Conservation (phyloP, 2,797 vertebrate species). For the Pangasius mekongensis region DNA sequence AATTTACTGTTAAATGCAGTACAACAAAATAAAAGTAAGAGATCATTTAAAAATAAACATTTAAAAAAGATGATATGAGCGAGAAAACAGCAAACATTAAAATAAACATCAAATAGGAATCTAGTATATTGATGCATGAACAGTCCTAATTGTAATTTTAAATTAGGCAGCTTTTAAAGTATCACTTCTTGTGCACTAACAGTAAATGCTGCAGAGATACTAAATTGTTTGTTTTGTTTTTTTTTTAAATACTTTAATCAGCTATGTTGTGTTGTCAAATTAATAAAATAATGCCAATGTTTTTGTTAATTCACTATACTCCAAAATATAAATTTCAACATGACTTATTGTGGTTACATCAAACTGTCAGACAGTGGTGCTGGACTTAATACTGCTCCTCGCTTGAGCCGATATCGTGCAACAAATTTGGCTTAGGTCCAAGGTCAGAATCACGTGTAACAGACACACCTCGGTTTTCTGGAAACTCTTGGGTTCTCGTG, state of each 20-base stretch:
- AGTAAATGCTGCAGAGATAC: too few species aligned
- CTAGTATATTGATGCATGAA: not conserved
- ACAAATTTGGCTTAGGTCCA: not conserved
- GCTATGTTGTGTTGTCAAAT: not conserved
- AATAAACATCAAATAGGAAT: not conserved
- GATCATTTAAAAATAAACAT: not conserved
- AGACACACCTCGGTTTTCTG: slow-evolving; percentile 5
- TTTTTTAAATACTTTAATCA: not conserved
- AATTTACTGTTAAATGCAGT: too few species aligned
- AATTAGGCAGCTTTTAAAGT: too few species aligned
- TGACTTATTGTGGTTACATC: not conserved
- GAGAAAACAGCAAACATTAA: not conserved
- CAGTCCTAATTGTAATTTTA: not conserved
- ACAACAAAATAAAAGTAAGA: too few species aligned
- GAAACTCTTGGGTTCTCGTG: not conserved
- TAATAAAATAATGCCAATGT: not conserved
- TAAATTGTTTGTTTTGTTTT: too few species aligned
- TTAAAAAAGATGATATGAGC: not conserved
- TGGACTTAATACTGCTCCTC: not conserved
- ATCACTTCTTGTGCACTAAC: too few species aligned
- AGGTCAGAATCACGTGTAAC: not conserved
- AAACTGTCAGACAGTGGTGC: not conserved
- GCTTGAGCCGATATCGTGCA: not conserved
- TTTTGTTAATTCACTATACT: not conserved
- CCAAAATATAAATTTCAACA: not conserved